A percentile compares a stretch with the other conserved stretches of the same genome.
Conservation (phyloP, 2,113 vertebrate genomes). For the Xyliphius kryptos region DNA sequence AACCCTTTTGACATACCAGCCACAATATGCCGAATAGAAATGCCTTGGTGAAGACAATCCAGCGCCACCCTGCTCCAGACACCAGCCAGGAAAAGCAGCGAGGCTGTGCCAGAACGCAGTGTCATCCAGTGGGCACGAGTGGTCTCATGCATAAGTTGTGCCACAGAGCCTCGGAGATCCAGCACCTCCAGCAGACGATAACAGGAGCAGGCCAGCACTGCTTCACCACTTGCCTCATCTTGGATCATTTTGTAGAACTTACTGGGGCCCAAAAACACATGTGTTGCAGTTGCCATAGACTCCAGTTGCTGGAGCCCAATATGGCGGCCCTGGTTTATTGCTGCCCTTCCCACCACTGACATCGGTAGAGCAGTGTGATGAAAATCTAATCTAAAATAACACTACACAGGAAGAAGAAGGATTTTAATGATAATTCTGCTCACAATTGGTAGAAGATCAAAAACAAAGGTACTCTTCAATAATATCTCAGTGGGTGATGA, state of each 20-base stretch:
- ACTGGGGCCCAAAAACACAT: slow-evolving; percentile 66
- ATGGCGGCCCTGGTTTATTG: neutral
- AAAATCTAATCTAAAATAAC: too few species aligned
- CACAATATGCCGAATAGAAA: slow-evolving; percentile 62
- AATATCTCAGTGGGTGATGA: too few species aligned
- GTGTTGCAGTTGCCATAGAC: slow-evolving; percentile 55
- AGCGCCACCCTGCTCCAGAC: slow-evolving; percentile 65
- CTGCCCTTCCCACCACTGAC: slow-evolving; percentile 46
- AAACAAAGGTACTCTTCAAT: too few species aligned
- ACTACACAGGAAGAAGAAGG: too few species aligned
- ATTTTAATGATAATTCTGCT: too few species aligned
- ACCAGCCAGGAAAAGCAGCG: slow-evolving; percentile 66
- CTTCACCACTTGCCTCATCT: slow-evolving; percentile 54
- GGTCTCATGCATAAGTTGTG: slow-evolving; percentile 72
- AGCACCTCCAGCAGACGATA: slow-evolving; percentile 65
- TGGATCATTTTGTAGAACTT: slow-evolving; percentile 71
- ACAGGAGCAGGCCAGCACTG: slow-evolving; percentile 60
- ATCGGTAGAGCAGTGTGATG: too few species aligned
- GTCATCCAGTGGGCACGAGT: slow-evolving; percentile 64
- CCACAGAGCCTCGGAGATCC: slow-evolving; percentile 61
- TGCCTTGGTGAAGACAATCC: slow-evolving; percentile 69
- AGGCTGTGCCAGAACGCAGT: slow-evolving; percentile 60
- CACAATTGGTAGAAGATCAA: too few species aligned
- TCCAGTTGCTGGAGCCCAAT: slow-evolving; percentile 71
- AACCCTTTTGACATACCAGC: slow-evolving; percentile 69